Base-by-base conservation (phyloP, 2,888 invertebrate species). In the Alsophila aescularia region DNA sequence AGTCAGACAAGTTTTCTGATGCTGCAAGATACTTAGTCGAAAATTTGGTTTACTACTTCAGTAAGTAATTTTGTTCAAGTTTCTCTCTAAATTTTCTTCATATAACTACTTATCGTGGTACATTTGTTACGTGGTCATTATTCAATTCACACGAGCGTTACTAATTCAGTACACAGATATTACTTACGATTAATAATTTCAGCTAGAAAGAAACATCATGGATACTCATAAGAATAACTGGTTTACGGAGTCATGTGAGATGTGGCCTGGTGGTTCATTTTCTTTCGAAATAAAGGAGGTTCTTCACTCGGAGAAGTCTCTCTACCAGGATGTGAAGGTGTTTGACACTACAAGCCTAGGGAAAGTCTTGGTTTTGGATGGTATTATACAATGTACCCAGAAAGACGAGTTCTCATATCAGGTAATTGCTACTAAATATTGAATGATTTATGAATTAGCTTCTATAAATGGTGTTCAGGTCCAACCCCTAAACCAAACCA, bases 321-420 rank as follows among this genome's bases (percentile, higher is more conserved):
- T 94, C 44, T 98, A 93, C 82, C 98, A 98, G 84, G 95, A 98
- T 70, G 95, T 98, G 49, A 81, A 96, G 60, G 95, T 98, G 2
- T 89, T 97, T 54, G 94, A 98, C 76, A 97, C 96, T 93, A 79
- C 78, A 71, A 93, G 94, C 35, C 95, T 98, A 77, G 99, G 99
- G 0, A 95, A 92, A 73, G 97, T 96, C 1, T 87, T 99, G 40
- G 95, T 98, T 1, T 89, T 99, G 35, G 99, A 99, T 87, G 98
- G 98, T 16, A 97, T 99, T 18, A 98, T 99, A 67, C 99, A 99
- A 80, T 98, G 98, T 75, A 97, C 99, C 0, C 96, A 99, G 81
- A 94, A 94, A 68, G 99, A 99, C 92, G 99, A 99, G 84, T 98
- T 97, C 85, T 95, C 98, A 0, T 99, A 99, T 84, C 99, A 99